phyloP scores from a whole-genome alignment of 92 coral and sea anemone genomes.

The Porites lobata region DNA sequence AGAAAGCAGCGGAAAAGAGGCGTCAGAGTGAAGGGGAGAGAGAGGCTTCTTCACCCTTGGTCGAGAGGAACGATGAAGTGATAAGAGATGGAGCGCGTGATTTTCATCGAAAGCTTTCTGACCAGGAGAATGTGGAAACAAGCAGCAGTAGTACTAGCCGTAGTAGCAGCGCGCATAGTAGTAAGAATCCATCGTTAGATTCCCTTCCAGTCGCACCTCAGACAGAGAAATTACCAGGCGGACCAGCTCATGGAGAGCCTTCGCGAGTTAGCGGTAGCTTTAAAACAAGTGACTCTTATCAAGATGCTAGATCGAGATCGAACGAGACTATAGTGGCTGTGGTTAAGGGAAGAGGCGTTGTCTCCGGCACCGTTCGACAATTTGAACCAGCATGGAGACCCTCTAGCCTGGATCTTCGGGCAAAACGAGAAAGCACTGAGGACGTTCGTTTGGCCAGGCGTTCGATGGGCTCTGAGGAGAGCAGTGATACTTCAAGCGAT shows the following conservation, averaged over 20 bases:
- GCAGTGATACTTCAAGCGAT: constrained; percentile 91
- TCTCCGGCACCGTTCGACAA: constrained; percentile 62
- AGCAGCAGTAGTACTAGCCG: constrained; percentile 87
- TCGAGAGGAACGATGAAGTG: constrained; percentile 37
- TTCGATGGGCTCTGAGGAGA: constrained; percentile 83
- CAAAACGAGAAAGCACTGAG: constrained; percentile 79
- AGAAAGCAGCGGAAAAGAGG: constrained; percentile 92
- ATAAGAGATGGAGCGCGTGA: constrained; percentile 51
- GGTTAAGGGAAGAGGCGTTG: constrained; percentile 84
- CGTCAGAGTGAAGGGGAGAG: constrained; percentile 80
- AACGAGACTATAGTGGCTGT: constrained; percentile 74
- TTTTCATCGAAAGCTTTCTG: constrained; percentile 65
- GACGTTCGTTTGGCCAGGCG: constrained; percentile 69
- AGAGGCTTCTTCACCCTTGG: not conserved
- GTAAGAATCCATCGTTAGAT: constrained; percentile 88
- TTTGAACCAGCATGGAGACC: constrained; percentile 80
- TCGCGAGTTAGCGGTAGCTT: constrained; percentile 9
- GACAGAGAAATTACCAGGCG: constrained; percentile 19
- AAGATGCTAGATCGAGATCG: constrained; percentile 38
- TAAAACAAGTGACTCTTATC: constrained; percentile 7
- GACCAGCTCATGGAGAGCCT: constrained; percentile 25
- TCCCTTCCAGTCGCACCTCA: constrained; percentile 76
- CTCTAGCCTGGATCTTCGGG: constrained; percentile 84
- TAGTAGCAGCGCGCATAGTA: constrained; percentile 88
- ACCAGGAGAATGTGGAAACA: constrained; percentile 65